Conservation (phyloP, 2,113 vertebrate genomes). For the Cryptotis parvus region DNA sequence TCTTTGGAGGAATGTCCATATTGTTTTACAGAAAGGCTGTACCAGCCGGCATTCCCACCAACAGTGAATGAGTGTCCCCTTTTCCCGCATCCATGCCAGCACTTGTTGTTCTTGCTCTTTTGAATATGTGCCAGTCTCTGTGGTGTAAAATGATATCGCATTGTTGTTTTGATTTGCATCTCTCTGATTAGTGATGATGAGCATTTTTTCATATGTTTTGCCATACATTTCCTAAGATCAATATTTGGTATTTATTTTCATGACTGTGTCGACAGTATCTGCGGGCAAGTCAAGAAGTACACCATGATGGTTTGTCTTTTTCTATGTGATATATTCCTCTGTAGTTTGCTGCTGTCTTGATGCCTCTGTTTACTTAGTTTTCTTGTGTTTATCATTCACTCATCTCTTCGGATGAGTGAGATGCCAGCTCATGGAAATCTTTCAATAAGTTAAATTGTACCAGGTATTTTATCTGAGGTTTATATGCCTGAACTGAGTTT, state of each 20-base stretch:
- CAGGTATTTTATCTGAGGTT: not conserved
- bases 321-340: not conserved
- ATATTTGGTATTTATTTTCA: not conserved
- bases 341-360: not conserved
- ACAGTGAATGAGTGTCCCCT: no score
- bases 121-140: no score
- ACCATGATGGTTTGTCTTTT: not conserved
- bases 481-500: not conserved
- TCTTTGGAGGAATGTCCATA: no score
- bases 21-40: no score
- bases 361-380: constrained; percentile 21
- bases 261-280: not conserved
- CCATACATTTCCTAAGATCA: not conserved
- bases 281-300: not conserved
- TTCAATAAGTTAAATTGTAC: not conserved
- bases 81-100: no score
- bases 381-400: not conserved
- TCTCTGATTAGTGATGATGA: no score
- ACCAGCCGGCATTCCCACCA: no score
- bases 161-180: no score
- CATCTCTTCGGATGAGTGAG: not conserved
- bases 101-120: no score
- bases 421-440: not conserved
- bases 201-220: no score
- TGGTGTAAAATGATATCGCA: no score